Conservation (phyloP, 2,797 vertebrate genomes). For the Hippopotamyrus pictus region DNA sequence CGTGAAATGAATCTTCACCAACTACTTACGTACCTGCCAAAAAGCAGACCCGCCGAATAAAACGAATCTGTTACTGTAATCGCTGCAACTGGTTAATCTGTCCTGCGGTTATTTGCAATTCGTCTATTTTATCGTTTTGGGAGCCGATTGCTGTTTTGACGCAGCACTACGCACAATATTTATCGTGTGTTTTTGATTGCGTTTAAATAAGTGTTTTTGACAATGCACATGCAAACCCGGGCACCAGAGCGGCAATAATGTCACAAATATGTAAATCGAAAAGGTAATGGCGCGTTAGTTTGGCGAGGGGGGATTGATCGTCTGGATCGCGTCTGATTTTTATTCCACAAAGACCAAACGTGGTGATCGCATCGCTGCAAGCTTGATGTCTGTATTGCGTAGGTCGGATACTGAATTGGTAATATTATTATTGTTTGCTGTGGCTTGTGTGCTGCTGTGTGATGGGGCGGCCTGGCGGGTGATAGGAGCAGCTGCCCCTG, state of each 20-base stretch:
- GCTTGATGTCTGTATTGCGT: slow-evolving; percentile 9
- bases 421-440: background rate
- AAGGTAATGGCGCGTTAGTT: slow-evolving; percentile 13
- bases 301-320: background rate
- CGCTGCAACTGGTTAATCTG: background rate
- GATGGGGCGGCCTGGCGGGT: slow-evolving; percentile 2
- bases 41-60: slow-evolving; percentile 6
- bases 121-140: background rate
- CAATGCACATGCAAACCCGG: background rate
- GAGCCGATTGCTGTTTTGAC: background rate
- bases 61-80: background rate
- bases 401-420: background rate
- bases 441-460: background rate
- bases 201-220: slow-evolving; percentile 1
- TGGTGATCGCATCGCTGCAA: background rate
- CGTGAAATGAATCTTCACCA: background rate
- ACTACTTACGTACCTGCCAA: slow-evolving; percentile 11
- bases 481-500: background rate
- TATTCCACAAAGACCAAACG: background rate
- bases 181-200: background rate
- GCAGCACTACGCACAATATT: background rate
- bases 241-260: background rate
- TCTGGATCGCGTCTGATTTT: slow-evolving; percentile 2
- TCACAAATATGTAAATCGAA: slow-evolving; percentile 8
- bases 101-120: background rate